These are phyloP conservation scores for Hemithea aestivaria DNA, from an alignment of 2,888 invertebrate genomes.

Conservation along the genomic window DNA sequence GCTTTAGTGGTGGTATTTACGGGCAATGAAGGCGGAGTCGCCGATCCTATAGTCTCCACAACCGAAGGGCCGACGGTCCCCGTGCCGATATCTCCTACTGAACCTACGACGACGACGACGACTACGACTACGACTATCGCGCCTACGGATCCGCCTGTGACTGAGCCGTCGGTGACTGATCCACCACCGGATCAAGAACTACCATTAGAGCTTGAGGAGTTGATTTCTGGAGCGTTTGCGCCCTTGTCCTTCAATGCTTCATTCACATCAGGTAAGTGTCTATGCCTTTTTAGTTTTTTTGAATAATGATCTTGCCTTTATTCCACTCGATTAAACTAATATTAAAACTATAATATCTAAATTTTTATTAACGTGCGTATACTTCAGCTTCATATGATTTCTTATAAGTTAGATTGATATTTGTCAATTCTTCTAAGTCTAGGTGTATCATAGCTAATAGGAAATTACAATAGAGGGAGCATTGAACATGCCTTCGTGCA, in stretches of 20 bases:
- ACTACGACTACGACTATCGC: constrained; percentile 14
- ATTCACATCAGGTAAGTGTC: constrained; percentile 85
- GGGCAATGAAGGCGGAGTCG: constrained; percentile 47
- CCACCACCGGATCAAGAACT: not conserved
- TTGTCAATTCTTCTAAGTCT: too few species aligned
- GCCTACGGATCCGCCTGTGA: constrained; percentile 29
- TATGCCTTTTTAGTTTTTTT: constrained; percentile 19
- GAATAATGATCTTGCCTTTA: too few species aligned
- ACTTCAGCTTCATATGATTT: too few species aligned
- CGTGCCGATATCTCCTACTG: constrained; percentile 21
- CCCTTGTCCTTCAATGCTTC: constrained; percentile 87
- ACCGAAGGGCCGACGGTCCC: constrained; percentile 40
- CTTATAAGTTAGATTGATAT: too few species aligned
- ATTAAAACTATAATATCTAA: too few species aligned
- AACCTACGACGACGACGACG: constrained; percentile 20
- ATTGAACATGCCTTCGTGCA: too few species aligned
- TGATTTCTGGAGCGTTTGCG: constrained; percentile 83
- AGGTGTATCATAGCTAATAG: too few species aligned
- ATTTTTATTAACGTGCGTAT: too few species aligned
- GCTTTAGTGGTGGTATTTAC: constrained; percentile 79
- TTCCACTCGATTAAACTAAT: too few species aligned
- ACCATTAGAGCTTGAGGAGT: constrained; percentile 81
- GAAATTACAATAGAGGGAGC: too few species aligned
- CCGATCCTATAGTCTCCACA: constrained; percentile 44
- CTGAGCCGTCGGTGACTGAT: constrained; percentile 26